Conservation (phyloP, 2,113 vertebrate genomes). For the Saguinus midas region DNA sequence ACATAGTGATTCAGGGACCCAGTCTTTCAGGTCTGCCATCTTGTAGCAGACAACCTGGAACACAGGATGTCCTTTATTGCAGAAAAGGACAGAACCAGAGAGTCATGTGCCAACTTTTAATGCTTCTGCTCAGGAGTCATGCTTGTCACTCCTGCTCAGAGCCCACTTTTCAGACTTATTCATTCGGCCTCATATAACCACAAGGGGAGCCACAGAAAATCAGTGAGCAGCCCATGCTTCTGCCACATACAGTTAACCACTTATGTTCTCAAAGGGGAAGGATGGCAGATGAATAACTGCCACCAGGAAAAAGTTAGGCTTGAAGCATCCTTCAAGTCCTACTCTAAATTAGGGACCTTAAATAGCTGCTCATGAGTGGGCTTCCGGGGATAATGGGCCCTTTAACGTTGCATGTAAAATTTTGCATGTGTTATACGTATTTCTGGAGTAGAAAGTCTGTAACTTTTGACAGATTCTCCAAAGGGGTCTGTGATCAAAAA, state of each 20-base stretch:
- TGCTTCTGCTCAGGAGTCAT: not conserved
- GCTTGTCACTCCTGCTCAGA: not conserved
- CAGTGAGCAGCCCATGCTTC: not conserved
- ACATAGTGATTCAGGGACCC: not conserved
- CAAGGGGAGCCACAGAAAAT: not conserved
- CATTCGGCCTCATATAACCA: not conserved
- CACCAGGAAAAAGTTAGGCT: not conserved
- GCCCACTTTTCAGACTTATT: not conserved
- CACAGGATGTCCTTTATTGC: not conserved
- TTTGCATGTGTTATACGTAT: not conserved
- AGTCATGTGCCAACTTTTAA: not conserved
- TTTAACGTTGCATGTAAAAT: not conserved
- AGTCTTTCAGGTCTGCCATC: not conserved
- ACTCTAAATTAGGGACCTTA: not conserved
- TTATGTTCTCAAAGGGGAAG: not conserved
- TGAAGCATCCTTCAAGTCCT: not conserved
- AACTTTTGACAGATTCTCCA: not conserved
- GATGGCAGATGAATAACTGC: not conserved
- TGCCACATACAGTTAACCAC: no score
- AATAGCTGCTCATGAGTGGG: not conserved
- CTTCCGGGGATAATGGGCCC: not conserved
- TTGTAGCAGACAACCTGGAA: not conserved
- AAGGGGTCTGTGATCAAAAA: not conserved
- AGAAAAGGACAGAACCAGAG: not conserved
- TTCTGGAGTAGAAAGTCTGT: not conserved